Evolutionary conservation across 92 coral and sea anemone genomes (phyloP).

Genomic region (Epizoanthus rinbou): DNA sequence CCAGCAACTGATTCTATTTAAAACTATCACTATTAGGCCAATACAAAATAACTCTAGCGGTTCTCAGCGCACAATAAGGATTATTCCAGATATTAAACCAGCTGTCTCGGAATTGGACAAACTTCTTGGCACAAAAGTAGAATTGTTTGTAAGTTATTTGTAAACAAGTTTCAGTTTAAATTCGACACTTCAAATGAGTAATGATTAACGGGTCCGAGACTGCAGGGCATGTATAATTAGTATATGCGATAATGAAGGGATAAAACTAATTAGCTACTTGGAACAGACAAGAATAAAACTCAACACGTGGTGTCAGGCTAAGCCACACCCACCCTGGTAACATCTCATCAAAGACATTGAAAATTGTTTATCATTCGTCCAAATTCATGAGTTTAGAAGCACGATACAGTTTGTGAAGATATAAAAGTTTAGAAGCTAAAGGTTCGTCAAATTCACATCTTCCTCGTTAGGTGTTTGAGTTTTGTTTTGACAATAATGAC

Average conservation of each 20-base stretch:
- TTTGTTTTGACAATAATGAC: too few species aligned
- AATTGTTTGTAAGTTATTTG: too few species aligned
- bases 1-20: conserved; percentile 13
- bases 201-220: background rate
- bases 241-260: background rate
- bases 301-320: background rate
- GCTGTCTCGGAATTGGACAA: too few species aligned
- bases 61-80: background rate
- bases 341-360: too few species aligned
- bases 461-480: too few species aligned
- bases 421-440: too few species aligned
- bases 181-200: background rate
- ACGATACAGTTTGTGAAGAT: background rate
- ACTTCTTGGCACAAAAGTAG: too few species aligned
- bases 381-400: background rate
- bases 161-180: too few species aligned
- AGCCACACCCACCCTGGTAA: background rate
- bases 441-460: too few species aligned
- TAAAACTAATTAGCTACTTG: background rate
- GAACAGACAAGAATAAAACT: background rate
- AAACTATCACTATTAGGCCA: background rate
- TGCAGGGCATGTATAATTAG: background rate
- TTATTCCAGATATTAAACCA: too few species aligned
- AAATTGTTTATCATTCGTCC: background rate
- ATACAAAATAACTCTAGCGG: conserved; percentile 6